Percentiles rank a stretch among this genome's conserved stretches.
phyloP scores from a whole-genome alignment of 2,888 invertebrate species.

The Caenorhabditis imperialis region DNA sequence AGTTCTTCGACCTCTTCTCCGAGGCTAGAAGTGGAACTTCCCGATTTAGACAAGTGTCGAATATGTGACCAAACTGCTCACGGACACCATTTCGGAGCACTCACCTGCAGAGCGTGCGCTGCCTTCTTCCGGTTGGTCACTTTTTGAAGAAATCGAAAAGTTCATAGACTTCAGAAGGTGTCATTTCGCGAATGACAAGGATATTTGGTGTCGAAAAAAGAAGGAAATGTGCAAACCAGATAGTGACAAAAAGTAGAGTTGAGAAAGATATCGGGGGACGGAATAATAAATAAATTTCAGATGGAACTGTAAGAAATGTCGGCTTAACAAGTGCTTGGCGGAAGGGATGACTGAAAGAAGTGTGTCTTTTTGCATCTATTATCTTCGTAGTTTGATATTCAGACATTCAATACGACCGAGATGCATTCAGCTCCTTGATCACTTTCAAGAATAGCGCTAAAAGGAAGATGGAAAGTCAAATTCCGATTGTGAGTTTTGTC shows the following conservation, averaged over 20 bases:
- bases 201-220: constrained; percentile 1
- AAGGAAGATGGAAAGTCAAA: constrained; percentile 1
- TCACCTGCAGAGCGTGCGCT: constrained; percentile 47
- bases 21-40: too few species aligned
- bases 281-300: not conserved
- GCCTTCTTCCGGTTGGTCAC: constrained; percentile 57
- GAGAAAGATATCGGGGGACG: constrained; percentile 1
- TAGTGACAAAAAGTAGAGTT: constrained; percentile 10
- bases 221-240: constrained; percentile 8
- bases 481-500: constrained; percentile 9
- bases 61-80: too few species aligned
- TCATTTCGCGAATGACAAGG: constrained; percentile 10
- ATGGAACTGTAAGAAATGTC: not conserved
- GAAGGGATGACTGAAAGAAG: constrained; percentile 1
- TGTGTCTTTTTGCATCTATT: not conserved
- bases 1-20: too few species aligned
- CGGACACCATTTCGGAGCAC: constrained; percentile 37
- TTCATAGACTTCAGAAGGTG: constrained; percentile 21
- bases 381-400: not conserved
- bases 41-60: too few species aligned
- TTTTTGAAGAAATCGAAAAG: not conserved
- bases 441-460: constrained; percentile 1
- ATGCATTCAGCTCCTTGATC: constrained; percentile 15
- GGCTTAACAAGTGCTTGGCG: not conserved
- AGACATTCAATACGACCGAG: constrained; percentile 37